These are phyloP conservation scores for Lacerta bilineata DNA, from an alignment of 2,797 vertebrate genomes.

Conservation along the genomic window DNA sequence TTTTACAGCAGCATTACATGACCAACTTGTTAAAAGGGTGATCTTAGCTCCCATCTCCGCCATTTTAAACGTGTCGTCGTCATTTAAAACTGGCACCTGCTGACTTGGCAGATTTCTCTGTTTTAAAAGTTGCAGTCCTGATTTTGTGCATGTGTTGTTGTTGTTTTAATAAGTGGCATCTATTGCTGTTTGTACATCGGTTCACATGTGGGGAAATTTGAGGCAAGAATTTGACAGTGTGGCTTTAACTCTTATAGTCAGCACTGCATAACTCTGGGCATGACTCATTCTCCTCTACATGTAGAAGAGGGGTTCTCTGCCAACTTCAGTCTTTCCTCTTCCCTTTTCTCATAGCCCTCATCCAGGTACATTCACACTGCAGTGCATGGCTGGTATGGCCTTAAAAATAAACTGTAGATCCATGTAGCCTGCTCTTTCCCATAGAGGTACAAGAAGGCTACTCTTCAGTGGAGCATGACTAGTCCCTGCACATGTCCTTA, in stretches of 20 bases:
- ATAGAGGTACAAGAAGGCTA: not conserved
- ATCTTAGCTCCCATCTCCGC: not conserved
- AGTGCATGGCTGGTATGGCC: not conserved
- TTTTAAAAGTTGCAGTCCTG: not conserved
- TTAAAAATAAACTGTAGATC: too few species aligned
- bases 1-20: not conserved
- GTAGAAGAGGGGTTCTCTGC: not conserved
- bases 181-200: not conserved
- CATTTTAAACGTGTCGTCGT: not conserved
- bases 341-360: not conserved
- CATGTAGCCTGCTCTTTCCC: not conserved
- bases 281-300: too few species aligned
- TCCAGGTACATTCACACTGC: not conserved
- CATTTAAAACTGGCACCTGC: not conserved
- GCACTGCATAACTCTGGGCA: not conserved
- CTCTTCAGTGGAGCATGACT: not conserved
- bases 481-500: not conserved
- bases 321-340: not conserved
- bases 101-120: not conserved
- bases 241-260: not conserved
- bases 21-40: not conserved
- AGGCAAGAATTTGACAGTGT: not conserved
- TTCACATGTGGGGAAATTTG: not conserved
- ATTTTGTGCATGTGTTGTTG: not conserved
- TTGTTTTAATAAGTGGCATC: not conserved